These are phyloP conservation scores for Didymodactylos carnosus DNA, from an alignment of 2,888 invertebrate species.

Conservation along the genomic window DNA sequence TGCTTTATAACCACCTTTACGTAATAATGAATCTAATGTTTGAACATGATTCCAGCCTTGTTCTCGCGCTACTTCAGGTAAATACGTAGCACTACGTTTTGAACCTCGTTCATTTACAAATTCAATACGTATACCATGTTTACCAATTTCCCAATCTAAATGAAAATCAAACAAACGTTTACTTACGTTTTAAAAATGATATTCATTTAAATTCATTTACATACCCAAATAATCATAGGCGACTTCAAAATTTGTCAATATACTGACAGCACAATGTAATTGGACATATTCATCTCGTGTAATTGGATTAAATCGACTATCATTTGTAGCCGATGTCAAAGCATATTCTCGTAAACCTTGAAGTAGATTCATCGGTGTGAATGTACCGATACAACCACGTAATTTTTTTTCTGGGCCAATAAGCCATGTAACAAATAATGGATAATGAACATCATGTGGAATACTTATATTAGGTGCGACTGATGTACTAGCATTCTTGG, in stretches of 20 bases:
- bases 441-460: constrained; percentile 31
- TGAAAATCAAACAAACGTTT: too few relatives aligned
- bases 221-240: too few relatives aligned
- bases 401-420: constrained; percentile 81
- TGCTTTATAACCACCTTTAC: constrained; percentile 89
- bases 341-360: constrained; percentile 66
- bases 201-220: constrained; percentile 67
- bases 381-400: constrained; percentile 95
- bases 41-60: constrained; percentile 98
- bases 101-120: constrained; percentile 75
- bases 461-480: neutral
- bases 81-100: constrained; percentile 85
- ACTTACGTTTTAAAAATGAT: neutral
- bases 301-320: constrained; percentile 85
- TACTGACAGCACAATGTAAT: constrained; percentile 80
- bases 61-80: constrained; percentile 90
- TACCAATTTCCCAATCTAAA: constrained; percentile 41
- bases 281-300: constrained; percentile 74
- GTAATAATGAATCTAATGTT: constrained; percentile 84
- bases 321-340: constrained; percentile 84
- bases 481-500: neutral
- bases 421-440: constrained; percentile 97
- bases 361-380: constrained; percentile 80
- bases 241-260: constrained; percentile 85
- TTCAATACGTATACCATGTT: constrained; percentile 92